Conservation (phyloP, 1,140 invertebrate genomes). For the Idris sp. region DNA sequence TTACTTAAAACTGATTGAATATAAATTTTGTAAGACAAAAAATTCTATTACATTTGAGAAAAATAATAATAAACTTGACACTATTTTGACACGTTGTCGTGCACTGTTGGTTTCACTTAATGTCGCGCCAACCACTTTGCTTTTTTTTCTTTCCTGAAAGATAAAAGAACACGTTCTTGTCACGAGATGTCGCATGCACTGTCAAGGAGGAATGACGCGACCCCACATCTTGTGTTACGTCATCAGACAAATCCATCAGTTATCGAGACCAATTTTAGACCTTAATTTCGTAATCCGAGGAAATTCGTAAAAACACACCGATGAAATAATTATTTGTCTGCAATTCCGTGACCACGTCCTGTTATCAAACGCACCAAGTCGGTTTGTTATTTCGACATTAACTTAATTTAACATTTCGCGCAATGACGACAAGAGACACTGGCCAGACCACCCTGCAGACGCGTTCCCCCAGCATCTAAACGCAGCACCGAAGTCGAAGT, state of each 20-base stretch:
- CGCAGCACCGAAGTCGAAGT: constrained; percentile 14
- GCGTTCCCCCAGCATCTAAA: constrained; percentile 32
- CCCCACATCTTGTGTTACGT: constrained; percentile 14
- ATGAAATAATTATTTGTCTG: constrained; percentile 43
- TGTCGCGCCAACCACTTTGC: no score
- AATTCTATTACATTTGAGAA: no score
- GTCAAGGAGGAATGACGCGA: constrained; percentile 24
- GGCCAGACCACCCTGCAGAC: constrained; percentile 71
- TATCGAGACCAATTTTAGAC: constrained; percentile 37
- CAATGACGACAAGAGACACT: constrained; percentile 73
- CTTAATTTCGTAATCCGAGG: constrained; percentile 9
- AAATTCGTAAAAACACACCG: background rate
- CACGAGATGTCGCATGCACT: constrained; percentile 49
- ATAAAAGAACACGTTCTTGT: constrained; percentile 23
- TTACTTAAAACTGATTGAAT: no score
- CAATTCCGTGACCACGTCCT: constrained; percentile 23
- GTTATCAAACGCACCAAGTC: constrained; percentile 26
- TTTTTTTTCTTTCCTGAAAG: no score
- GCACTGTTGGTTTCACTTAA: no score
- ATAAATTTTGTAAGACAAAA: no score
- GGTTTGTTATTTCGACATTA: constrained; percentile 71
- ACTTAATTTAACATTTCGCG: constrained; percentile 67
- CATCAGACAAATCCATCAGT: constrained; percentile 34
- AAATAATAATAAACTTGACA: no score
- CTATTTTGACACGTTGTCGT: no score